Evolutionary conservation across 1,140 invertebrate genomes (phyloP).

Genomic region (Tachypleus tridentatus): DNA sequence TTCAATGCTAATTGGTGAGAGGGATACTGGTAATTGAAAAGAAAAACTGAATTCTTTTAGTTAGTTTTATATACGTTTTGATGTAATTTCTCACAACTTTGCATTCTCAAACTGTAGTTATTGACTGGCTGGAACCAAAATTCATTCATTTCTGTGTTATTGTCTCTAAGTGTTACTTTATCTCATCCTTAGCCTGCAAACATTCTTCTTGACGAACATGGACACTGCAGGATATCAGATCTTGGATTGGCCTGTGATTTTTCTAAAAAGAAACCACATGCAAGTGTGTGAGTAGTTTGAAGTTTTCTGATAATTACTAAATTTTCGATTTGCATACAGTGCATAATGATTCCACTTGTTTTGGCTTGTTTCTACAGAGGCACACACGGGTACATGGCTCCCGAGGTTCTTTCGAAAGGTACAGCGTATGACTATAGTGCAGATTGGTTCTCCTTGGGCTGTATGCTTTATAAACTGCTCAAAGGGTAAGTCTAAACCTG

Average conservation of each 20-base stretch:
- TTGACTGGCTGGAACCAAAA: too few species aligned
- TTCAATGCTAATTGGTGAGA: too few species aligned
- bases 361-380: constrained; percentile 47
- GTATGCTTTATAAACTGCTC: constrained; percentile 98
- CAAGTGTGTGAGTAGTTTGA: constrained; percentile 75
- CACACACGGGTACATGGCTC: constrained; percentile 99
- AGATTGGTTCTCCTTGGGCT: constrained; percentile 99
- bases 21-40: too few species aligned
- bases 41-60: too few species aligned
- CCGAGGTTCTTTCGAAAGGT: constrained; percentile 96
- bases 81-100: too few species aligned
- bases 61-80: too few species aligned
- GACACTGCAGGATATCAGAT: constrained; percentile 98
- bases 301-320: constrained; percentile 5
- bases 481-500: constrained; percentile 54
- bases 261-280: constrained; percentile 98
- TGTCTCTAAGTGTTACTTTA: neutral
- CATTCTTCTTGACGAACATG: constrained; percentile 96
- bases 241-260: constrained; percentile 98
- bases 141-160: too few species aligned
- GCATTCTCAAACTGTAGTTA: too few species aligned
- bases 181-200: constrained; percentile 67
- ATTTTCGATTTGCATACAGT: neutral
- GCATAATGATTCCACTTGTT: neutral
- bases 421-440: constrained; percentile 97